Evolutionary conservation across 92 coral and sea anemone genomes (phyloP), one percentile per base, ranked within the genome.

Genomic region (Zoanthus sociatus): DNA sequence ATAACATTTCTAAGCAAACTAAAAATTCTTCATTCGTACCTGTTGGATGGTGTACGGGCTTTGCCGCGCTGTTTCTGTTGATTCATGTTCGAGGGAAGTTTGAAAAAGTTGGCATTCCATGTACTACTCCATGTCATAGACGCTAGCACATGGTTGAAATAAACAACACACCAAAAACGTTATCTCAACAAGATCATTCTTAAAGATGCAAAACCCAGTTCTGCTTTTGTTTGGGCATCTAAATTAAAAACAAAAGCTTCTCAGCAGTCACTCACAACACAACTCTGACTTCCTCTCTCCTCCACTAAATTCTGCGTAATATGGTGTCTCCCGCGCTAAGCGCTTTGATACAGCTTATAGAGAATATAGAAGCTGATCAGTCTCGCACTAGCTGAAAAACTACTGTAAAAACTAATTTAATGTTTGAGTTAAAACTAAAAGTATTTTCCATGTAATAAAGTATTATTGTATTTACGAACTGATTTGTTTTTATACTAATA

Each of bases 1-100:
- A 81, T 37, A 64, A 81, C 74, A 44, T 32, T 81, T 14, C 42
- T 21, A 21, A 81, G 66, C 63, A 46, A 81, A 67, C 5, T 20
- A 1, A 63, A 16, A 81, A 26, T 42, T 66, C 66, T 81, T 37
- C 46, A 1, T 67, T 18, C 75, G 18, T 86, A 94, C 98, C 98
- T 93, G 98, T 87, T 87, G 92, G 84, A 46, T 76, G 88, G 76
- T 64, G 92, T 93, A 76, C 98, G 98, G 84, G 87, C 90, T 90
- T 87, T 93, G 92, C 92, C 84, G 92, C 93, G 90, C 42, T 86
- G 88, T 88, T 90, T 92, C 86, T 56, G 21, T 55, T 73, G 93
- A 89, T 68, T 94, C 98, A 94, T 94, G 87, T 87, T 91, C 61
- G 92, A 93, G 90, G 90, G 86, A 91, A 93, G 92, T 89, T 93